A percentile compares a stretch with the other conserved stretches of the same genome.
phyloP scores from a whole-genome alignment of 1,140 invertebrate species.

The Lethrus apterus region DNA sequence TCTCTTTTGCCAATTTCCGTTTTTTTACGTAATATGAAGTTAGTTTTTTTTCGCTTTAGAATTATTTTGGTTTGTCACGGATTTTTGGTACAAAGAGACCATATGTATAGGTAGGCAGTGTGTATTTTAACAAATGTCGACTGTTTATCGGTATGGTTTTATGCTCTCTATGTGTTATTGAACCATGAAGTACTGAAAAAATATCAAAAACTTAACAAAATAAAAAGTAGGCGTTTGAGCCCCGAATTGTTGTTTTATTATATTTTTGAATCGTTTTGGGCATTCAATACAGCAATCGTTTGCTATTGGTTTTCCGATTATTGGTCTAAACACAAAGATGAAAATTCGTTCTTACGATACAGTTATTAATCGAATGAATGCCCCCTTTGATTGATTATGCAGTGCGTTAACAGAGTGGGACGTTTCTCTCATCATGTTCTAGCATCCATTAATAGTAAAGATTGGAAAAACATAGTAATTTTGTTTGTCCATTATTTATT shows the following conservation, averaged over 20 bases:
- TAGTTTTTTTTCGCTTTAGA: neutral
- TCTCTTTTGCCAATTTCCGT: constrained; percentile 2
- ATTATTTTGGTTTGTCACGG: neutral
- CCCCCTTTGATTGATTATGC: too few species aligned
- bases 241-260: neutral
- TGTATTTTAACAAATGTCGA: constrained; percentile 5
- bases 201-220: constrained; percentile 18
- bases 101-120: constrained; percentile 12
- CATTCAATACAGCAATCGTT: too few species aligned
- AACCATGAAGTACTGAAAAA: constrained; percentile 17
- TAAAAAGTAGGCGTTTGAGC: constrained; percentile 14
- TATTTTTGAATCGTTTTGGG: too few species aligned
- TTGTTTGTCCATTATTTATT: too few species aligned
- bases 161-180: constrained; percentile 22
- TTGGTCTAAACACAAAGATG: too few species aligned
- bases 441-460: too few species aligned
- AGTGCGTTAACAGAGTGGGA: too few species aligned
- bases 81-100: constrained; percentile 10
- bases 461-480: too few species aligned
- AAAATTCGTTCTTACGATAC: too few species aligned
- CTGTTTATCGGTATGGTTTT: constrained; percentile 12
- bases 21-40: neutral
- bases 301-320: too few species aligned
- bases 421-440: too few species aligned
- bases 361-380: too few species aligned